These are phyloP conservation scores for Australoheros facetus DNA, from an alignment of 2,797 vertebrate species.

Conservation along the genomic window DNA sequence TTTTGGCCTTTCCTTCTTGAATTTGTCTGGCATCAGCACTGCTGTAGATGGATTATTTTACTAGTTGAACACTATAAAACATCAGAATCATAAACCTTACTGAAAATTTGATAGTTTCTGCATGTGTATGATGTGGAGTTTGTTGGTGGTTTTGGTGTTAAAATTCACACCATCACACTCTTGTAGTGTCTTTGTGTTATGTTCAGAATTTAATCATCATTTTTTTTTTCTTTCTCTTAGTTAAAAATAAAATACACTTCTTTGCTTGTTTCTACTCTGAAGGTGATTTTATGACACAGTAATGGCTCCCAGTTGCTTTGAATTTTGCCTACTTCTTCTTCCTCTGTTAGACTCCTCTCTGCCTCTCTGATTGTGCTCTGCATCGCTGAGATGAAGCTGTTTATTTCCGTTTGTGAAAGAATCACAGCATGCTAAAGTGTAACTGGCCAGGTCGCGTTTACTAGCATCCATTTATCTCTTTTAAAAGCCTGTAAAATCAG, in stretches of 20 bases:
- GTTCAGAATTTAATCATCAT: background rate
- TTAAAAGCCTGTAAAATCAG: slow-evolving; percentile 11
- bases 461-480: slow-evolving; percentile 16
- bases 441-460: slow-evolving; percentile 19
- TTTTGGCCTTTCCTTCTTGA: background rate
- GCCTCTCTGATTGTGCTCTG: slow-evolving; percentile 1
- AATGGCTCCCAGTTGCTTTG: slow-evolving; percentile 35
- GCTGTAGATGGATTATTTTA: background rate
- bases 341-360: slow-evolving; percentile 4
- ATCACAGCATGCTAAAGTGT: slow-evolving; percentile 6
- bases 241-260: background rate
- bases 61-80: background rate
- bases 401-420: slow-evolving; percentile 33
- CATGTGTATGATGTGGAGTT: background rate
- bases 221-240: background rate
- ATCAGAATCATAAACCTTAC: background rate
- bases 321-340: background rate
- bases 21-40: background rate
- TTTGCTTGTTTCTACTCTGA: background rate
- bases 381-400: background rate
- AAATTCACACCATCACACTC: background rate
- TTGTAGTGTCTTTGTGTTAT: background rate
- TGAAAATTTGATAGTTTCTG: background rate
- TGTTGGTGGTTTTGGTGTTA: background rate
- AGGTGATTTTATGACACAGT: slow-evolving; percentile 5